Conservation (phyloP, 2,888 invertebrate genomes). For the Dryobotodes eremita region DNA sequence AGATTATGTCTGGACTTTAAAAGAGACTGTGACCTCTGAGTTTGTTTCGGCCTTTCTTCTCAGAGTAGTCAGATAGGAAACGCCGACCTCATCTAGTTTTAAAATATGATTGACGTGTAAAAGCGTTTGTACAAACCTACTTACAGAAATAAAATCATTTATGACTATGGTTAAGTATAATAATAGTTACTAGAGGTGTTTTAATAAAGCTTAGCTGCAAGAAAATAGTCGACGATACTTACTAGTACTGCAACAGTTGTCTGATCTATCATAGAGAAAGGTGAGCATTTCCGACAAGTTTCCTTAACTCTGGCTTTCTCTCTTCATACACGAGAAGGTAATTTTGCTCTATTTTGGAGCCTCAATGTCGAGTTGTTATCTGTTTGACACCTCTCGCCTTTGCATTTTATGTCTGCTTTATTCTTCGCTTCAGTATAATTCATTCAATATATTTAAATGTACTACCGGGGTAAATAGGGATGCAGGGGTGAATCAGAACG, state of each 20-base stretch:
- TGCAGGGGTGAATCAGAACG: no score
- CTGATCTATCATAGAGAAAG: constrained; percentile 18
- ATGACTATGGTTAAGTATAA: not conserved
- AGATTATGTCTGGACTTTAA: no score
- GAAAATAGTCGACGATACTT: not conserved
- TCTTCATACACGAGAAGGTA: not conserved
- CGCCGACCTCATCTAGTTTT: no score
- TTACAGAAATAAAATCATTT: no score
- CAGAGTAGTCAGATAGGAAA: no score
- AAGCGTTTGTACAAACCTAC: no score
- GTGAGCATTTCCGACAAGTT: constrained; percentile 13
- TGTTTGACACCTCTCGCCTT: not conserved
- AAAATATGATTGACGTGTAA: no score
- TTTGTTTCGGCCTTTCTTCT: no score
- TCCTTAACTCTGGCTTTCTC: constrained; percentile 24
- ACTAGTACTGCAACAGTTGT: not conserved
- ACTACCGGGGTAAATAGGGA: no score
- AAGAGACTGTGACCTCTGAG: no score
- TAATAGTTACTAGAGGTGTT: not conserved
- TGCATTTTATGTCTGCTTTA: not conserved
- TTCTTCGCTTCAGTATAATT: constrained; percentile 1
- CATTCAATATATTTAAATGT: not conserved
- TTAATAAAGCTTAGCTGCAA: not conserved
- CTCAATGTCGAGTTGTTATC: not conserved
- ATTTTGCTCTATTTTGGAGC: constrained; percentile 24